Conservation (phyloP, 2,113 vertebrate species). For the Semicossyphus pulcher region DNA sequence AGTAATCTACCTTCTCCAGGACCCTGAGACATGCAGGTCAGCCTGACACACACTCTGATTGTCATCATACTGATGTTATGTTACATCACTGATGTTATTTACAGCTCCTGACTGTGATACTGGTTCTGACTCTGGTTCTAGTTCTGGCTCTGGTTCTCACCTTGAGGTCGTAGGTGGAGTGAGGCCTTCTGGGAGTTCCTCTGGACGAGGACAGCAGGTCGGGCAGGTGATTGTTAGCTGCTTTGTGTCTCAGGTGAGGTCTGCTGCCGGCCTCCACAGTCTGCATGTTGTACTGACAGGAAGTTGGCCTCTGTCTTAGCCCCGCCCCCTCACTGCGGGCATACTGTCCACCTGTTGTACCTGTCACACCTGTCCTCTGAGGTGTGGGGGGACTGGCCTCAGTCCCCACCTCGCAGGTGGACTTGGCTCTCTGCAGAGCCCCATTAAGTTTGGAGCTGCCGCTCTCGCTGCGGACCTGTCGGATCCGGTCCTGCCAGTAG, state of each 20-base stretch:
- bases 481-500: conserved; percentile 85
- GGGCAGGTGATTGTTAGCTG: conserved; percentile 38
- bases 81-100: too few relatives aligned
- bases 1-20: too few relatives aligned
- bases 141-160: conserved; percentile 35
- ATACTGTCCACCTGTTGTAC: conserved; percentile 6
- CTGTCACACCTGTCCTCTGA: neutral
- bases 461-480: conserved; percentile 77
- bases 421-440: conserved; percentile 83
- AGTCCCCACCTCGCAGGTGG: conserved; percentile 77
- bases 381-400: conserved; percentile 1
- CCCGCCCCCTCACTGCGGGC: conserved; percentile 38
- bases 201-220: conserved; percentile 57
- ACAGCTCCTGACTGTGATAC: too few relatives aligned
- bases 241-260: conserved; percentile 17
- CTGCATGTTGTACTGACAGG: conserved; percentile 71
- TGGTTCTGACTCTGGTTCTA: neutral
- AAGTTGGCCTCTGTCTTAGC: conserved; percentile 78
- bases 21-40: too few relatives aligned
- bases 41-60: too few relatives aligned
- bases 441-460: conserved; percentile 86
- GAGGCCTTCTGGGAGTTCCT: conserved; percentile 60
- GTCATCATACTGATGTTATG: too few relatives aligned
- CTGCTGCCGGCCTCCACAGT: conserved; percentile 59
- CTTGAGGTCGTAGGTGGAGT: conserved; percentile 69